Evolutionary conservation across 2,113 vertebrate genomes (phyloP).

Genomic region (Cercocebus atys): DNA sequence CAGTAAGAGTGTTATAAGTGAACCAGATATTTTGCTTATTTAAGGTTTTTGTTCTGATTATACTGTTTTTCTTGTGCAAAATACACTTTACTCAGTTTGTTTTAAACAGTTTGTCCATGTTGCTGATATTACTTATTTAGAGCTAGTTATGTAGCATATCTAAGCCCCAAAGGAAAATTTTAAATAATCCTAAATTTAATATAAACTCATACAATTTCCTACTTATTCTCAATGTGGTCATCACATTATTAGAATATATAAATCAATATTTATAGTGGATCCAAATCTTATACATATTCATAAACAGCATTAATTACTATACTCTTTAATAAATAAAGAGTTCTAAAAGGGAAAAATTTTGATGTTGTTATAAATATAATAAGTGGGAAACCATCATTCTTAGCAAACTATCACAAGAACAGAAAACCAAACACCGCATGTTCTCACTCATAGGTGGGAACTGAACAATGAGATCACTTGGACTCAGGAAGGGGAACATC

Average conservation of each 20-base stretch:
- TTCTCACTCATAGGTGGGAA: too few relatives aligned
- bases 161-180: background rate
- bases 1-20: background rate
- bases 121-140: background rate
- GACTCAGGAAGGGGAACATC: too few relatives aligned
- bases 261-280: background rate
- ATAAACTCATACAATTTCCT: background rate
- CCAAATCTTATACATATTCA: background rate
- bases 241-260: background rate
- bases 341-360: background rate
- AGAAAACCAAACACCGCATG: too few relatives aligned
- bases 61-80: background rate
- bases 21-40: background rate
- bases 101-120: background rate
- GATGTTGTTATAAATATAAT: background rate
- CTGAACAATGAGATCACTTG: too few relatives aligned
- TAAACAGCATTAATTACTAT: background rate
- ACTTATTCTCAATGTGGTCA: background rate
- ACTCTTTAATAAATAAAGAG: background rate
- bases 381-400: too few relatives aligned
- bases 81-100: background rate
- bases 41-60: background rate
- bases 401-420: too few relatives aligned
- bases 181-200: background rate
- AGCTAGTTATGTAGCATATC: background rate